Evolutionary conservation across 2,888 invertebrate genomes (phyloP).

Genomic region (Exocentrus adspersus): DNA sequence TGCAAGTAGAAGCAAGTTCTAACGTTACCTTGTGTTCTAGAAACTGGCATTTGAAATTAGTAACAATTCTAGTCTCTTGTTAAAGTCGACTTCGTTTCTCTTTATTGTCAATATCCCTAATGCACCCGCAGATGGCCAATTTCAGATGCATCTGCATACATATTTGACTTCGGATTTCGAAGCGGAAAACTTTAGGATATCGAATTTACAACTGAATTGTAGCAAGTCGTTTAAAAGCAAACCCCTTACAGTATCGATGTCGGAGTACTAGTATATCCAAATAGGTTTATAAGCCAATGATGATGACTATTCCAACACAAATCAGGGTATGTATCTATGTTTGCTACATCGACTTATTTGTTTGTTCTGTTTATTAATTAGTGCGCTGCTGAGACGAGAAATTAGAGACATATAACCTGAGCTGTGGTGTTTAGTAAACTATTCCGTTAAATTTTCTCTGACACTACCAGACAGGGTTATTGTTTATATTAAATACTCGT

Average conservation of each 20-base stretch:
- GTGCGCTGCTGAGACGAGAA: slow-evolving; percentile 26
- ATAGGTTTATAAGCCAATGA: no score
- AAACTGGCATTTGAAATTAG: slow-evolving; percentile 26
- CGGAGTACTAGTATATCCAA: no score
- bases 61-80: slow-evolving; percentile 29
- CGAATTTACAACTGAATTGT: slow-evolving; percentile 19
- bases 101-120: slow-evolving; percentile 43
- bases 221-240: no score
- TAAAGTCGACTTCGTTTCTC: slow-evolving; percentile 28
- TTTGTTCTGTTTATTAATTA: slow-evolving; percentile 38
- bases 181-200: no score
- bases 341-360: slow-evolving; percentile 9
- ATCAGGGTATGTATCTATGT: slow-evolving; percentile 17
- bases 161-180: slow-evolving; percentile 30
- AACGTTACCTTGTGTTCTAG: slow-evolving; percentile 9
- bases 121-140: slow-evolving; percentile 44
- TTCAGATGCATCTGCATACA: slow-evolving; percentile 41
- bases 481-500: no score
- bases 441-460: slow-evolving; percentile 6
- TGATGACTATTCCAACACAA: no score
- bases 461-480: no score
- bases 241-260: no score
- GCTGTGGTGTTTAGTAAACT: slow-evolving; percentile 18
- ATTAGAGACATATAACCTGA: slow-evolving; percentile 26
- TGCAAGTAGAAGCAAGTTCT: slow-evolving; percentile 16